Percentiles rank a stretch among this genome's conserved stretches.
phyloP scores from a whole-genome alignment of 2,888 invertebrate species.

The Andrena marginata region DNA sequence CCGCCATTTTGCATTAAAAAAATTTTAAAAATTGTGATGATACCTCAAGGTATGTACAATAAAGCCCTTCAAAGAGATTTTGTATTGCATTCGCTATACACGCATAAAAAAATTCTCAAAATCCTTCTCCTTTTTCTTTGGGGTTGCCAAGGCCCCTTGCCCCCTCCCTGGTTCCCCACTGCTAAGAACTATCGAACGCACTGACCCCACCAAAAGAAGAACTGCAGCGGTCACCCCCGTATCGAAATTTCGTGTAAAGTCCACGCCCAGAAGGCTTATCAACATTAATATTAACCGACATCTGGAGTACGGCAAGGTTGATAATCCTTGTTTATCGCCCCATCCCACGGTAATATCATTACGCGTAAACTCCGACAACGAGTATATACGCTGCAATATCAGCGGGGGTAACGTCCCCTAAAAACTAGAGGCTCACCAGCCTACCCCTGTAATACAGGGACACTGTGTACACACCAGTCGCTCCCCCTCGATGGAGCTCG shows the following conservation, averaged over 20 bases:
- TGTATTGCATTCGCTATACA: no score
- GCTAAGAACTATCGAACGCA: no score
- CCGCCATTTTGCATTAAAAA: no score
- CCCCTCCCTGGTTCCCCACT: no score
- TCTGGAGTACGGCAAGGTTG: neutral
- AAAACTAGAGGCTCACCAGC: constrained; percentile 36
- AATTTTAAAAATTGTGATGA: no score
- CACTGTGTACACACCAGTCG: constrained; percentile 24
- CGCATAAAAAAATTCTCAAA: no score
- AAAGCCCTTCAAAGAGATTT: no score
- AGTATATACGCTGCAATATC: constrained; percentile 4
- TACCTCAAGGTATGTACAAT: no score
- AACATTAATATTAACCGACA: constrained; percentile 18
- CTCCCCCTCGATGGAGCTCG: constrained; percentile 35
- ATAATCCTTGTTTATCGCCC: constrained; percentile 44
- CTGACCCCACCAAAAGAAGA: no score
- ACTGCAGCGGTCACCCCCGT: no score
- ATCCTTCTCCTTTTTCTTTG: no score
- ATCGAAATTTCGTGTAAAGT: neutral
- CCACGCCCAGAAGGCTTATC: neutral
- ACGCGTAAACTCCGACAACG: constrained; percentile 7
- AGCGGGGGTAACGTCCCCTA: constrained; percentile 40
- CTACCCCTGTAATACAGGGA: constrained; percentile 27
- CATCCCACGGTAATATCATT: constrained; percentile 32
- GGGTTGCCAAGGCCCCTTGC: no score